These are phyloP conservation scores for Drosophila nannoptera DNA, from an alignment of 1,140 invertebrate genomes.

Conservation along the genomic window DNA sequence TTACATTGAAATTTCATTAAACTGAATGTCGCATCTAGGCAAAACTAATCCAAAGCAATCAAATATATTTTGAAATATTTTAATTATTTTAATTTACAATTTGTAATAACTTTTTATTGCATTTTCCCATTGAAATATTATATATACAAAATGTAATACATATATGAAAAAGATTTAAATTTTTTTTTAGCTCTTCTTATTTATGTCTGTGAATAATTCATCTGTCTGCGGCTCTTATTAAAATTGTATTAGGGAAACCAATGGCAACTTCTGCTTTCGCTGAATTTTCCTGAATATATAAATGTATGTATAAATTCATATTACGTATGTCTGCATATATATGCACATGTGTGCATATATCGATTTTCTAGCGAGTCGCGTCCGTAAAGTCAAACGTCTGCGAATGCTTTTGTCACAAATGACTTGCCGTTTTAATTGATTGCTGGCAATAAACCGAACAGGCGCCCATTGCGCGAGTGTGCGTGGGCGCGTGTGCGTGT, in stretches of 20 bases:
- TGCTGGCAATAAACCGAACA: slow-evolving; percentile 73
- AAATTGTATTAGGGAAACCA: slow-evolving; percentile 48
- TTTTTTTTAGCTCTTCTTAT: too few species aligned
- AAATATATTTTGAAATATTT: too few species aligned
- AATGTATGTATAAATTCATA: slow-evolving; percentile 14
- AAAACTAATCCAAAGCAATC: too few species aligned
- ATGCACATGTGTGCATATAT: slow-evolving; percentile 34
- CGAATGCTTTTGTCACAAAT: slow-evolving; percentile 75
- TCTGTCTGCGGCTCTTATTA: slow-evolving; percentile 2
- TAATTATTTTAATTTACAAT: too few species aligned
- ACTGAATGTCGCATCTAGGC: background rate
- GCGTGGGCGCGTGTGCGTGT: slow-evolving; percentile 17
- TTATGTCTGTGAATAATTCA: slow-evolving; percentile 1
- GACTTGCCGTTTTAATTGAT: slow-evolving; percentile 75
- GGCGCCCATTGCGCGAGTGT: slow-evolving; percentile 53
- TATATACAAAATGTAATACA: too few species aligned
- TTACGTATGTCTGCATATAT: slow-evolving; percentile 4
- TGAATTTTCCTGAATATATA: slow-evolving; percentile 55
- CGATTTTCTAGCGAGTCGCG: slow-evolving; percentile 48
- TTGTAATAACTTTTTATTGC: too few species aligned
- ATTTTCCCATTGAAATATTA: too few species aligned
- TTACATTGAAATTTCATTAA: too few species aligned
- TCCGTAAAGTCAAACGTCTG: slow-evolving; percentile 68
- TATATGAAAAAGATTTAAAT: too few species aligned
- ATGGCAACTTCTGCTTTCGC: slow-evolving; percentile 9